A percentile compares a stretch with the other conserved stretches of the same genome.
Conservation (phyloP, 2,113 vertebrate genomes). For the Antennarius striatus region DNA sequence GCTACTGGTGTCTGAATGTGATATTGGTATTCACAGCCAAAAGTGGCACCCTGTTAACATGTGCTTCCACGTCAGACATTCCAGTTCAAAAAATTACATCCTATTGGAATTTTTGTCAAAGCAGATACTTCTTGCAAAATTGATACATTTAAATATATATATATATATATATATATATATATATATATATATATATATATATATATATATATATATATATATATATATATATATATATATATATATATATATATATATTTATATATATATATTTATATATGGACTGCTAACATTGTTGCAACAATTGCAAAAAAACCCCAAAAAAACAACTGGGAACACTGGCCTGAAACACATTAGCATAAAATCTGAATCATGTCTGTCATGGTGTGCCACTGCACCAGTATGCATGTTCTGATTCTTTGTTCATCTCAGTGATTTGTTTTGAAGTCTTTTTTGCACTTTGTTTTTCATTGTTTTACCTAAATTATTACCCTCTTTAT, state of each 20-base stretch:
- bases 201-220: too few species aligned
- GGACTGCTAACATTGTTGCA: too few species aligned
- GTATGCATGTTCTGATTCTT: slow-evolving; percentile 61
- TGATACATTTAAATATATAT: background rate
- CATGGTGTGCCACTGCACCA: slow-evolving; percentile 51
- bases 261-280: too few species aligned
- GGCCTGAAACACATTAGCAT: slow-evolving; percentile 67
- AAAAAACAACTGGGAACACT: slow-evolving; percentile 6
- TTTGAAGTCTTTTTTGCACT: slow-evolving; percentile 8
- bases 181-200: too few species aligned
- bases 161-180: too few species aligned
- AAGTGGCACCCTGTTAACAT: slow-evolving; percentile 52
- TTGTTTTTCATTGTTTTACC: slow-evolving; percentile 43
- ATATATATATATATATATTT: too few species aligned
- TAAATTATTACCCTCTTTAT: slow-evolving; percentile 20
- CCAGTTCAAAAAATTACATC: slow-evolving; percentile 38
- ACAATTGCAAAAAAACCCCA: too few species aligned
- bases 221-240: too few species aligned
- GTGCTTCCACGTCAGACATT: slow-evolving; percentile 50
- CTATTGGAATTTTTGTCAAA: background rate
- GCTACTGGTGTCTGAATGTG: slow-evolving; percentile 50
- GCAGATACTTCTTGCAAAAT: background rate
- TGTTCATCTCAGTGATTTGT: slow-evolving; percentile 28
- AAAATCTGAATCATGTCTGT: slow-evolving; percentile 63
- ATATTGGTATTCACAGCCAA: slow-evolving; percentile 48